phyloP scores from a whole-genome alignment of 1,140 invertebrate species.

The Coboldia fuscipes region DNA sequence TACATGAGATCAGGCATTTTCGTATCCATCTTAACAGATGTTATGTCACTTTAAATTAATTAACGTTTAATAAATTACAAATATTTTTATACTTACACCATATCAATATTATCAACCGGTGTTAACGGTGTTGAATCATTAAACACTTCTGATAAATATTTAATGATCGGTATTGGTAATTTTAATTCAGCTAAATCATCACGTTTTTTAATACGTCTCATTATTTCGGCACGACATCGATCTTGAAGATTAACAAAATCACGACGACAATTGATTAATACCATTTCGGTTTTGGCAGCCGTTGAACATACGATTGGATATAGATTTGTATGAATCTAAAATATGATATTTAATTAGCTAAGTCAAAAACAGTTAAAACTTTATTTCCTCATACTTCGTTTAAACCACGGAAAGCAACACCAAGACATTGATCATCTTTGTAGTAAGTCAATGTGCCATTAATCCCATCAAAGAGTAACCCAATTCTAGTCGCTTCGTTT shows the following conservation, averaged over 20 bases:
- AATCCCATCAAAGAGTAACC: constrained; percentile 41
- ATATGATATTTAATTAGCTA: constrained; percentile 7
- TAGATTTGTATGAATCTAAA: constrained; percentile 27
- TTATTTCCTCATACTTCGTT: too few species aligned
- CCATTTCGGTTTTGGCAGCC: constrained; percentile 54
- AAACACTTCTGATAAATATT: constrained; percentile 25
- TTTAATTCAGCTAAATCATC: constrained; percentile 23
- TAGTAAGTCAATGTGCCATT: constrained; percentile 48
- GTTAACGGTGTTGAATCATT: constrained; percentile 14
- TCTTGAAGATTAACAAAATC: constrained; percentile 47
- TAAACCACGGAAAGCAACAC: constrained; percentile 30
- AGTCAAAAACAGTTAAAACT: too few species aligned
- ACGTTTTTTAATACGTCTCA: constrained; percentile 20
- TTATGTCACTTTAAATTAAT: not conserved
- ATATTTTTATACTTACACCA: constrained; percentile 6
- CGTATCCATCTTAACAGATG: not conserved
- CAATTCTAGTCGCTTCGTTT: constrained; percentile 40
- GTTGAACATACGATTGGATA: constrained; percentile 52
- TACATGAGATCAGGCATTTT: too few species aligned
- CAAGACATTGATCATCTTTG: constrained; percentile 43
- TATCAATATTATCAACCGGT: constrained; percentile 20
- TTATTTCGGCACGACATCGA: constrained; percentile 30
- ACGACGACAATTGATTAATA: constrained; percentile 27
- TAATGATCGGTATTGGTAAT: constrained; percentile 23
- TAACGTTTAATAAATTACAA: not conserved